Base-by-base conservation (phyloP, 2,113 vertebrate genomes). In the Oncorhynchus masou region DNA sequence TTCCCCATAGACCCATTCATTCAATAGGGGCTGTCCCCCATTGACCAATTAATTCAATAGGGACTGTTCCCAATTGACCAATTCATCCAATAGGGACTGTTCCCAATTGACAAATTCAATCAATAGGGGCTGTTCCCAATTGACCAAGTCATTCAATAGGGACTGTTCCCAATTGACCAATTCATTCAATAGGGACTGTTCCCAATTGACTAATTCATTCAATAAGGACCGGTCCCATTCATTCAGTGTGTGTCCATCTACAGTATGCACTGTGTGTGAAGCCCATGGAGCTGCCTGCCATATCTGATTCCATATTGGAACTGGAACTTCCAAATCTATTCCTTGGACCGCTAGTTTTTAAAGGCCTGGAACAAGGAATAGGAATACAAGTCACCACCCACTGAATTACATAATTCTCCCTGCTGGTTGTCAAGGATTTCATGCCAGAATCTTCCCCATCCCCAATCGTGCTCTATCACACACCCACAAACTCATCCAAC, bases 321-420 rank as follows among this genome's bases (percentile, higher is more conserved):
- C 78, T 86, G 73, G 64, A 82, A 83, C 78, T 86, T 89, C 90
- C 91, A 92, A 88, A 91, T 90, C 91, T 91, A 77, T 85, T 79
- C 90, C 87, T 90, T 3, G 57, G 88, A 81, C 86, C 69, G 67
- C 54, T 1, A 62, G n/a, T 62, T 79, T 86, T 70, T 79, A 81
- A 73, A 19, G 73, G 82, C 75, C 74, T 70, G 62, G 68, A 83
- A 88, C 86, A 86, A 83, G 82, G 70, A 51, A 71, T 57, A 27
- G 45, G 39, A 67, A 19, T 78, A 85, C 76, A 73, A 75, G 78
- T 84, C 13, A 73, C 84, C 88, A 73, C 84, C 88, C 84, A 85
- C 79, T 69, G 81, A 87, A 73, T 91, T 86, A 93, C 90, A 91
- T 91, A 90, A 92, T 84, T 71, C 81, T 88, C 87, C 87, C 78